A percentile compares a stretch with the other conserved stretches of the same genome.
Evolutionary conservation across 2,888 invertebrate species (phyloP).

Genomic region (Clepsis dumicolana): DNA sequence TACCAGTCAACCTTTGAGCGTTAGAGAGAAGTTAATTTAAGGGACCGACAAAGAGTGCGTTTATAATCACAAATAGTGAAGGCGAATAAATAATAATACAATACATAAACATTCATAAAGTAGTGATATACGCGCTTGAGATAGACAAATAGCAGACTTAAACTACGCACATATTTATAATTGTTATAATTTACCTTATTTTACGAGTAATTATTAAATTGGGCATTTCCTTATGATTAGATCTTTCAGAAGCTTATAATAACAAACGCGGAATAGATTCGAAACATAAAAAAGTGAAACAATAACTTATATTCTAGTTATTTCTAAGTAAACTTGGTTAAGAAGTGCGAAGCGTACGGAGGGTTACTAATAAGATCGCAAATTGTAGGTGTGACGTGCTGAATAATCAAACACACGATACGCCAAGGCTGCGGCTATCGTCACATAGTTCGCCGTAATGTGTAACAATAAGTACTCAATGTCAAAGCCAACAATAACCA

Average conservation of each 20-base stretch:
- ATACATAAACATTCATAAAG: no score
- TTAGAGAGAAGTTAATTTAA: no score
- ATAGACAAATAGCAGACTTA: background rate
- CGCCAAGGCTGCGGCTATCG: constrained; percentile 74
- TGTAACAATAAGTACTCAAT: constrained; percentile 78
- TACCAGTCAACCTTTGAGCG: no score
- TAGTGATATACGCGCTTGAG: background rate
- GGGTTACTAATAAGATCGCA: constrained; percentile 56
- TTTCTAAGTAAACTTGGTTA: constrained; percentile 22
- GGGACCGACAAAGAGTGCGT: no score
- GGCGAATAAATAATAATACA: no score
- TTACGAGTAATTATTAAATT: no score
- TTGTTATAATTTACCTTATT: background rate
- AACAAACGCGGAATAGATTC: background rate
- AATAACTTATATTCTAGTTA: background rate
- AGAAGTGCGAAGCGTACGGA: constrained; percentile 14
- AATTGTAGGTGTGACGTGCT: constrained; percentile 72
- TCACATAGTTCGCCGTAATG: constrained; percentile 67
- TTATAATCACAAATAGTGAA: no score
- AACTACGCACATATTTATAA: background rate
- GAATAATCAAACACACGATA: constrained; percentile 77
- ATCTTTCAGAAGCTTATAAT: background rate
- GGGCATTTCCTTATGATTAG: background rate
- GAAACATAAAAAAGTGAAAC: background rate
- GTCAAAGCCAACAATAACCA: constrained; percentile 62